These are phyloP conservation scores for Acanthis flammea DNA, from an alignment of 2,797 vertebrate species.

Conservation along the genomic window DNA sequence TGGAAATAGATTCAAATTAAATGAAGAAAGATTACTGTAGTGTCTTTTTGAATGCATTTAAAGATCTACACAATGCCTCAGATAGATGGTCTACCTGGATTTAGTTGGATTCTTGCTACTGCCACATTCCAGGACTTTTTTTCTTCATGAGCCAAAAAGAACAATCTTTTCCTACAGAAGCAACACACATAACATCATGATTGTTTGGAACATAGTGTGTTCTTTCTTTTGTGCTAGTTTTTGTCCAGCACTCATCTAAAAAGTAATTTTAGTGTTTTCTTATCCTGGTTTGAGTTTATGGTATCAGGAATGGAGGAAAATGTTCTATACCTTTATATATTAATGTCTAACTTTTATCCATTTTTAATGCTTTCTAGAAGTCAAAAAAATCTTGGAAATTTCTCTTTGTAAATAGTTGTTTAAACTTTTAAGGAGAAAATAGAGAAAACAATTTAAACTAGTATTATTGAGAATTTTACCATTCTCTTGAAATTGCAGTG, in stretches of 20 bases:
- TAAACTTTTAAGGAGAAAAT: background rate
- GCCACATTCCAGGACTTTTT: background rate
- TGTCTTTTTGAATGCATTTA: background rate
- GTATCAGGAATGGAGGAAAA: background rate
- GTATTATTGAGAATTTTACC: background rate
- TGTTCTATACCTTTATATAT: background rate
- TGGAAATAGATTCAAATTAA: background rate
- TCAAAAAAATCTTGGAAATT: background rate
- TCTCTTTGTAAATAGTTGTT: background rate
- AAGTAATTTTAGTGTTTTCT: background rate
- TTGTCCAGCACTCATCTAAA: background rate
- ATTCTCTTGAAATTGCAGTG: background rate
- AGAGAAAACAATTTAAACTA: background rate
- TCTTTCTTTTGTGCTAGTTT: background rate
- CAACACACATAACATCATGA: background rate
- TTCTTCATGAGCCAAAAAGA: background rate
- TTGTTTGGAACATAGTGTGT: background rate
- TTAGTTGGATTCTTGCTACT: background rate
- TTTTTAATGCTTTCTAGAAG: background rate
- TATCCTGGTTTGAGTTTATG: background rate
- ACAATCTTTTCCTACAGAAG: background rate
- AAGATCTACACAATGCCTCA: background rate
- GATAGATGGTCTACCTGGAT: background rate
- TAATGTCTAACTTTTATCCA: background rate
- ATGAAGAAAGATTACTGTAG: background rate